Evolutionary conservation across 2,888 invertebrate species (phyloP).

Genomic region (Uloborus plumipes): DNA sequence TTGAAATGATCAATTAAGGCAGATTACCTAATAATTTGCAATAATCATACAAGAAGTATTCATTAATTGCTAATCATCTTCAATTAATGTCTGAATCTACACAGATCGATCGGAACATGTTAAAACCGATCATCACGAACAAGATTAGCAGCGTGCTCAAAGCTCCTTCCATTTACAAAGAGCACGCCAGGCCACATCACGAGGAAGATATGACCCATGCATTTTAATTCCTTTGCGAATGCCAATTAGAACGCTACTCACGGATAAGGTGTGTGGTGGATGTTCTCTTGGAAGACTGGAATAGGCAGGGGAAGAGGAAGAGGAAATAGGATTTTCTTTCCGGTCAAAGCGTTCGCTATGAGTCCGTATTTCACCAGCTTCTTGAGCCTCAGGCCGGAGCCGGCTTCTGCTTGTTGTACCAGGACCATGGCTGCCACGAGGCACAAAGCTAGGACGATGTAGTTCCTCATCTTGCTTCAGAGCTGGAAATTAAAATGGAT

Average conservation of each 20-base stretch:
- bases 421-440: conserved; percentile 15
- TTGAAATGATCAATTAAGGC: too few relatives aligned
- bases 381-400: conserved; percentile 17
- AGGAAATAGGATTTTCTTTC: conserved; percentile 54
- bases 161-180: background rate
- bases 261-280: conserved; percentile 49
- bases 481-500: background rate
- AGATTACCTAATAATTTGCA: too few relatives aligned
- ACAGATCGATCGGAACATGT: too few relatives aligned
- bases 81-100: background rate
- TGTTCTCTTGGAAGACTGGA: conserved; percentile 51
- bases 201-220: too few relatives aligned
- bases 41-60: background rate
- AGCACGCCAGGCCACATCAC: background rate
- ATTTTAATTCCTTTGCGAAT: background rate
- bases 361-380: conserved; percentile 44
- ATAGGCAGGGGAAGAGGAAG: conserved; percentile 55
- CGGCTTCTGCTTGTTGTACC: conserved; percentile 37
- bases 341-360: conserved; percentile 57
- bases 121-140: background rate
- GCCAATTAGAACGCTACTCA: conserved; percentile 16
- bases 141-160: background rate
- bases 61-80: background rate
- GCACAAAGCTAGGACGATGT: conserved; percentile 6
- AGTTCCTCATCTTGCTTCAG: conserved; percentile 29